Evolutionary conservation across 2,888 invertebrate species (phyloP).

Genomic region (Aphidoletes aphidimyza): DNA sequence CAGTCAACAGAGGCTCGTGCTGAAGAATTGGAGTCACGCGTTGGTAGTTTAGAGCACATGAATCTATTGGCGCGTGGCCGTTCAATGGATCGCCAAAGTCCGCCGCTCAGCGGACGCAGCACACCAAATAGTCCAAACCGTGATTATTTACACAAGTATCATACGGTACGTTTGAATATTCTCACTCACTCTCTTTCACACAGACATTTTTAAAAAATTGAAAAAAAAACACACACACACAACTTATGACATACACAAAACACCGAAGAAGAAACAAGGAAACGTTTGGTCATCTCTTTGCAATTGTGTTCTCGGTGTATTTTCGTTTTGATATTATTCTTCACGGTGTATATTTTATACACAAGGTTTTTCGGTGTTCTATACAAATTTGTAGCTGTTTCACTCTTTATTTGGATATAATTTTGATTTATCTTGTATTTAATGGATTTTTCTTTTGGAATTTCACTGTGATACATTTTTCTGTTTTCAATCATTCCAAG

Average conservation of each 20-base stretch:
- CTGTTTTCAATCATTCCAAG: not conserved
- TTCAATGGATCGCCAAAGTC: slow-evolving; percentile 78
- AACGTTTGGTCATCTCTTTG: too few relatives aligned
- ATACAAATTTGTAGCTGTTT: not conserved
- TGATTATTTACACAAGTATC: slow-evolving; percentile 92
- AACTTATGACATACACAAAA: too few relatives aligned
- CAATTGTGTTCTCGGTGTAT: not conserved
- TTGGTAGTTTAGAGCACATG: slow-evolving; percentile 95
- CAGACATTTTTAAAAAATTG: too few relatives aligned
- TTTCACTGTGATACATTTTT: not conserved
- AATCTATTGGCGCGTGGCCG: slow-evolving; percentile 81
- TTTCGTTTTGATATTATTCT: not conserved
- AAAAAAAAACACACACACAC: too few relatives aligned
- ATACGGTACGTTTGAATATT: slow-evolving; percentile 79
- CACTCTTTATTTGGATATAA: not conserved
- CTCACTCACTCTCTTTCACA: too few relatives aligned
- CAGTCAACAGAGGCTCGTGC: slow-evolving; percentile 96
- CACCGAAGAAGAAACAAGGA: too few relatives aligned
- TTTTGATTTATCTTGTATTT: not conserved
- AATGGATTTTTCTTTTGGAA: too few relatives aligned
- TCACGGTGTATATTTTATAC: not conserved
- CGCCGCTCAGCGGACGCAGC: slow-evolving; percentile 89
- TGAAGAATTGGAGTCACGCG: slow-evolving; percentile 94
- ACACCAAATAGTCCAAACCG: slow-evolving; percentile 87
- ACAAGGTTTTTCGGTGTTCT: not conserved